phyloP scores from a whole-genome alignment of 2,888 invertebrate genomes.

The Scotopteryx bipunctaria region DNA sequence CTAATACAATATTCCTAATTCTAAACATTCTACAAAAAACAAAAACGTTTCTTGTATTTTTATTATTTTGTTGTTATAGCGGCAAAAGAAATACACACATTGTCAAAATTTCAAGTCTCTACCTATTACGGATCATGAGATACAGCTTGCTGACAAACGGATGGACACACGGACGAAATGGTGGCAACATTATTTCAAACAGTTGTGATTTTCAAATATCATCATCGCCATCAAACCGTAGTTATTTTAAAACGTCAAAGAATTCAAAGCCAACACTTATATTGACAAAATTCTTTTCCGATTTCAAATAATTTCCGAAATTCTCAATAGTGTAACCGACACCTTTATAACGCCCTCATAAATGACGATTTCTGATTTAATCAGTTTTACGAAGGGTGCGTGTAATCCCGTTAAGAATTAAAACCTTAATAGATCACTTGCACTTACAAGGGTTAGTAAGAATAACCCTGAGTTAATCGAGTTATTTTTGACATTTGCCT shows the following conservation, averaged over 20 bases:
- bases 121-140: too few relatives aligned
- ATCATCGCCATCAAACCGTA: too few relatives aligned
- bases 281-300: background rate
- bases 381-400: slow-evolving; percentile 9
- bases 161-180: too few relatives aligned
- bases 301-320: slow-evolving; percentile 1
- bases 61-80: too few relatives aligned
- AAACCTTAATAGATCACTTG: slow-evolving; percentile 26
- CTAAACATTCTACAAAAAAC: too few relatives aligned
- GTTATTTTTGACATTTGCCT: background rate
- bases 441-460: background rate
- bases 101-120: too few relatives aligned
- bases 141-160: too few relatives aligned
- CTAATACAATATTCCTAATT: too few relatives aligned
- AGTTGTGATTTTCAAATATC: too few relatives aligned
- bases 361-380: slow-evolving; percentile 4
- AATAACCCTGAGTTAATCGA: background rate
- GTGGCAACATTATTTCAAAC: too few relatives aligned
- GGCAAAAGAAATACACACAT: too few relatives aligned
- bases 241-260: background rate
- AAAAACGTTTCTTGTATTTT: too few relatives aligned
- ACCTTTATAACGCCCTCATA: background rate
- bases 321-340: background rate
- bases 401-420: slow-evolving; percentile 34
- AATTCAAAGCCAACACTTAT: background rate